Conservation (phyloP, 1,140 invertebrate species). For the Stegodyphus dumicola region DNA sequence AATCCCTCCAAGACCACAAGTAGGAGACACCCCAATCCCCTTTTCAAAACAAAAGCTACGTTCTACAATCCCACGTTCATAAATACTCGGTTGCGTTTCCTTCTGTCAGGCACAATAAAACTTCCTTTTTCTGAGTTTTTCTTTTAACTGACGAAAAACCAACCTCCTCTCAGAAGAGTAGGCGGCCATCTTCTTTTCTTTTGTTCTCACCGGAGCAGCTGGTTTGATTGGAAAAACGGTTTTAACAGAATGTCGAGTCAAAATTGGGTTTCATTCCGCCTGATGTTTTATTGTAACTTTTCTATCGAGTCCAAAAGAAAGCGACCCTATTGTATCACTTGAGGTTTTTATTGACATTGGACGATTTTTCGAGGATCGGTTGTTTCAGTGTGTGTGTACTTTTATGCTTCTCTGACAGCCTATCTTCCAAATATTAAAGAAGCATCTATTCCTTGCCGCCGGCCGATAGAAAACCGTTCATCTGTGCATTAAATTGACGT, state of each 20-base stretch:
- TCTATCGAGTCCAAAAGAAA: constrained; percentile 11
- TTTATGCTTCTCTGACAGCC: not conserved
- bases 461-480: too few relatives aligned
- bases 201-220: constrained; percentile 13
- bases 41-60: constrained; percentile 46
- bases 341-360: constrained; percentile 34
- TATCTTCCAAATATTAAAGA: constrained; percentile 24
- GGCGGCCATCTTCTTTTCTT: not conserved
- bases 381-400: constrained; percentile 11
- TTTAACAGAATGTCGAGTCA: constrained; percentile 45
- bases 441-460: too few relatives aligned
- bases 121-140: constrained; percentile 5
- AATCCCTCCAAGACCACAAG: too few relatives aligned
- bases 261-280: constrained; percentile 47
- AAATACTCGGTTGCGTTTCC: constrained; percentile 48
- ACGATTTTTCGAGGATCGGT: constrained; percentile 22
- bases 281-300: constrained; percentile 34
- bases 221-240: constrained; percentile 58
- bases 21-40: not conserved
- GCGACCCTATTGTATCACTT: constrained; percentile 20
- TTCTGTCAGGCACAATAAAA: constrained; percentile 52
- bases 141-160: constrained; percentile 12
- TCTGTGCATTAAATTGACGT: too few relatives aligned
- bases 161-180: not conserved
- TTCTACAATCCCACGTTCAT: constrained; percentile 44